Evolutionary conservation across 2,888 invertebrate genomes (phyloP), one percentile per base, ranked within the genome.

Genomic region (Drosophila longiperda): DNA sequence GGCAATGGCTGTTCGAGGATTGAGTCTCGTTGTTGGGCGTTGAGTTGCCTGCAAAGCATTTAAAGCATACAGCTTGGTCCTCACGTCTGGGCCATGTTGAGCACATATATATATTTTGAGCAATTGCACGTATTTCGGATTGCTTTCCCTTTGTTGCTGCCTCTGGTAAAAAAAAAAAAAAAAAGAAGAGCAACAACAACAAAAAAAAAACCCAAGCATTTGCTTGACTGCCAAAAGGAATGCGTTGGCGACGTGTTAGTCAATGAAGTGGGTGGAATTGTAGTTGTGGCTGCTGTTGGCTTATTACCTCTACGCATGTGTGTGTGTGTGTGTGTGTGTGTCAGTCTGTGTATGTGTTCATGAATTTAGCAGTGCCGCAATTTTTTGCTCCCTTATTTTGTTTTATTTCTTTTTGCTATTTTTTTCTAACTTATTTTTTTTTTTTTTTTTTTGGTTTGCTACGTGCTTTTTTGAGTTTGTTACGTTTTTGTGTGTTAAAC

Each of bases 81-180:
- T 74, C 87, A 87, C 85, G 84, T 84, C 75, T 66, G 59, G 54
- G 68, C 65, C 71, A 73, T 65, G 65, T 71, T 55, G 60, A 75
- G 67, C 82, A 77, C 15, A 45, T 20, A 11, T 6, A n/a, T 42
- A 23, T 73, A 79, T 85, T 84, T 84, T 78, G 77, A 80, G 74
- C 80, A 76, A 89, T 82, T 84, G 80, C 90, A 90, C 87, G 83
- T 88, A 83, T 77, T 81, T 79, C 61, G 75, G 73, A 82, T 85
- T 86, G 63, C 70, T 73, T 74, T 70, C 69, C 48, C 42, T 34
- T 68, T 63, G 45, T 60, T 73, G 77, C 69, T 86, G 61, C 57
- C 65, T 71, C 32, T 61, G 67, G 77, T 69, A 74, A 2, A 42
- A n/a, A 42, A 38, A 40, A 40, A 74, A 2, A 42, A n/a, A 42